Evolutionary conservation across 2,797 vertebrate genomes (phyloP).

Genomic region (Echeneis naucrates): DNA sequence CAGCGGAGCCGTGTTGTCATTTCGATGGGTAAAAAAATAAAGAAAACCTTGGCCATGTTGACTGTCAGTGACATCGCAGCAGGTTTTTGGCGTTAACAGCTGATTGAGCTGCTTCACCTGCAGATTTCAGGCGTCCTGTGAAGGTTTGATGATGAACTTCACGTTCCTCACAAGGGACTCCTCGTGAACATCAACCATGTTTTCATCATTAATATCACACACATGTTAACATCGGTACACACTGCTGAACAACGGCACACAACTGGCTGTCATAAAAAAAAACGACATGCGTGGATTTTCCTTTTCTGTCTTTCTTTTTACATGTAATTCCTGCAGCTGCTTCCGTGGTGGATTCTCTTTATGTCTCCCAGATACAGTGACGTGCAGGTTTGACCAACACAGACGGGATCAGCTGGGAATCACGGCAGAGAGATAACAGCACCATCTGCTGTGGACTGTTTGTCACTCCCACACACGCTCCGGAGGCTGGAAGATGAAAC

Average conservation of each 20-base stretch:
- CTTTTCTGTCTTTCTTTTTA: no score
- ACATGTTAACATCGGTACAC: neutral
- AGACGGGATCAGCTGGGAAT: neutral
- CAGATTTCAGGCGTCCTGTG: neutral
- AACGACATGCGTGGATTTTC: no score
- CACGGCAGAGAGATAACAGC: conserved; percentile 47
- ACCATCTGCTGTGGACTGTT: conserved; percentile 68
- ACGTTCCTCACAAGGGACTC: conserved; percentile 11
- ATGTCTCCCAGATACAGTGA: neutral
- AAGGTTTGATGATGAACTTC: neutral
- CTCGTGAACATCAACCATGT: conserved; percentile 24
- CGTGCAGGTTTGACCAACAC: neutral
- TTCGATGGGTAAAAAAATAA: no score
- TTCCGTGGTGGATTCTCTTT: neutral
- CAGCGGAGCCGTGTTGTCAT: neutral
- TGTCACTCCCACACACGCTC: conserved; percentile 58
- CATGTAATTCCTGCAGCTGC: no score
- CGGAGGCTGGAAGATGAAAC: conserved; percentile 20
- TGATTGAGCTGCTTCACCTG: neutral
- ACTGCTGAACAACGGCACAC: neutral
- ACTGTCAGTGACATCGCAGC: conserved; percentile 6
- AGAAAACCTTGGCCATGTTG: neutral
- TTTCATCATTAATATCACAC: neutral
- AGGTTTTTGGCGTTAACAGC: conserved; percentile 8
- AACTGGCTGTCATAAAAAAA: neutral